phyloP scores from a whole-genome alignment of 2,888 invertebrate genomes.

The Steromphala cineraria region DNA sequence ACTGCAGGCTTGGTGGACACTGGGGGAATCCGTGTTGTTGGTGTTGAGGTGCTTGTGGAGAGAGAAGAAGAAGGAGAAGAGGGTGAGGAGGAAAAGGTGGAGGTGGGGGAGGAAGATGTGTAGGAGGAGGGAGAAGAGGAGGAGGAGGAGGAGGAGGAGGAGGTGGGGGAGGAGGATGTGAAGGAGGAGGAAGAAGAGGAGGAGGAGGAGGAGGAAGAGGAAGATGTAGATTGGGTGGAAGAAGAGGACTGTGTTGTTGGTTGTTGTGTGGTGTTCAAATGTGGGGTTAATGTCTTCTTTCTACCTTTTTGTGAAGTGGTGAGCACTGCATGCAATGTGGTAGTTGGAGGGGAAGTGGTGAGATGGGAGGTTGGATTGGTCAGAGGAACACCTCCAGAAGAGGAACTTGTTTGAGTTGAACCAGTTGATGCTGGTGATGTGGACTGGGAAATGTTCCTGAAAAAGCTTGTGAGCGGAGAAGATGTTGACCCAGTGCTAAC shows the following conservation, averaged over 20 bases:
- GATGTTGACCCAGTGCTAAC: not conserved
- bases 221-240: not conserved
- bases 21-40: not conserved
- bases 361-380: not conserved
- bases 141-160: not conserved
- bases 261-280: not conserved
- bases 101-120: not conserved
- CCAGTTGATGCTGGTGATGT: not conserved
- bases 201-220: not conserved
- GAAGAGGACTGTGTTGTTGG: no score
- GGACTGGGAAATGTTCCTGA: not conserved
- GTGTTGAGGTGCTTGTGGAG: not conserved
- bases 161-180: not conserved
- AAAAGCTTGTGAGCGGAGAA: not conserved
- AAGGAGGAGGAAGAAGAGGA: not conserved
- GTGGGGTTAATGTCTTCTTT: not conserved
- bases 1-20: conserved; percentile 35
- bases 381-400: not conserved
- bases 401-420: not conserved
- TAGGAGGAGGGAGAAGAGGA: no score
- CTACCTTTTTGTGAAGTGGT: not conserved
- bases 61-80: not conserved
- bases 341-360: not conserved
- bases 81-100: not conserved
- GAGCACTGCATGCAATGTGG: not conserved